Evolutionary conservation across 2,888 invertebrate genomes (phyloP), one percentile per base, ranked within the genome.

Genomic region (Agelastica alni): DNA sequence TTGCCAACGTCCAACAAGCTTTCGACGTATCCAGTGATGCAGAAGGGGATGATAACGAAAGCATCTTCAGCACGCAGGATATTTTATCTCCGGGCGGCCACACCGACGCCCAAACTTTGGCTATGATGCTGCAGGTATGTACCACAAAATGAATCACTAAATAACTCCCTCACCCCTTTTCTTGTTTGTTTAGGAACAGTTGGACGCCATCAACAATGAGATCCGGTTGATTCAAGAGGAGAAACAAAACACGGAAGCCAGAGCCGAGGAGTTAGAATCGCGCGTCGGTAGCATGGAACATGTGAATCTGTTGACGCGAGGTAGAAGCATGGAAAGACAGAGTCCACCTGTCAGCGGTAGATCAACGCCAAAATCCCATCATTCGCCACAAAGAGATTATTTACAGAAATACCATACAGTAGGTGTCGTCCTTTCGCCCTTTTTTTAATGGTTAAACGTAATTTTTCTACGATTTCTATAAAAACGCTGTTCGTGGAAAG

Each of bases 121-220:
- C 99, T 39, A 87, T 97, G 75, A 97, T 99, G 95, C 83, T 99
- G 67, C 99, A 99, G 77, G 49, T 49, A 16, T 14, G 26, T 3
- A 2, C 6, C 9, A 26, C 3, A 7, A 7, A 26, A 9, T 26
- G n/a, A 26, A 2, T 0, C 26, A 26, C 9, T 26, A 1, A 22
- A n/a, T n/a, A n/a, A n/a, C n/a, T n/a, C n/a, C n/a, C n/a, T n/a
- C n/a, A n/a, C n/a, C n/a, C n/a, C n/a, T n/a, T n/a, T n/a, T n/a
- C 12, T 42, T 22, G 4, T 12, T 22, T 13, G 9, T 47, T 7
- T 18, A 48, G 49, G 98, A 99, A 72, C 97, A 99, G 78, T 82
- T 99, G 61, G 98, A 99, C 81, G 99, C 98, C 72, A 99, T 99
- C 77, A 99, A 99, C 80, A 97, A 97, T 70, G 99, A 99, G 84